Evolutionary conservation across 2,888 invertebrate species (phyloP).

Genomic region (Cotesia congregata): DNA sequence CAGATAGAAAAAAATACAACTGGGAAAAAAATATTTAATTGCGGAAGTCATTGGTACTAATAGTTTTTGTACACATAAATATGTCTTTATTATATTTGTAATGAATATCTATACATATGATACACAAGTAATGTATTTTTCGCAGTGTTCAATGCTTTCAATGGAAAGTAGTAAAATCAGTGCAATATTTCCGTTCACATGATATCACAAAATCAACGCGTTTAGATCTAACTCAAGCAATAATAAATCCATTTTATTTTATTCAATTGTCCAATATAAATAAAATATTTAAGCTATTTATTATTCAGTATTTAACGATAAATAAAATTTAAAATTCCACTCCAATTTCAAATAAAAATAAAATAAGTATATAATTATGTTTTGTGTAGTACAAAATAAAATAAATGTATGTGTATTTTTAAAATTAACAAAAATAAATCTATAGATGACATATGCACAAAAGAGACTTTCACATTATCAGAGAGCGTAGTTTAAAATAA

Average conservation of each 20-base stretch:
- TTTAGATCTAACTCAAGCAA: background rate
- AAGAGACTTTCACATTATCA: slow-evolving; percentile 1
- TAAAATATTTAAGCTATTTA: background rate
- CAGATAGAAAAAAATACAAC: background rate
- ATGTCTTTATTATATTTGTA: background rate
- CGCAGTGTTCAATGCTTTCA: background rate
- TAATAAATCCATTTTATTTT: background rate
- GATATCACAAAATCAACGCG: background rate
- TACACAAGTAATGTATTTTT: background rate
- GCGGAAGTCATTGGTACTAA: slow-evolving; percentile 23
- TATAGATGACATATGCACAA: background rate
- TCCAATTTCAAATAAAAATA: background rate
- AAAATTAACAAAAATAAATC: background rate
- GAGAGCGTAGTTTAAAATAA: background rate
- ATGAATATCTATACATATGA: background rate
- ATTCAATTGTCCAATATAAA: background rate
- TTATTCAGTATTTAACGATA: background rate
- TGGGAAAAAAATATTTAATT: slow-evolving; percentile 7
- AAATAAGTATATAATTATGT: background rate
- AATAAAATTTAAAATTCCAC: background rate
- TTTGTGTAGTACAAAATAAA: background rate
- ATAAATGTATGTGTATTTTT: background rate
- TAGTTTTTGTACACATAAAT: slow-evolving; percentile 4
- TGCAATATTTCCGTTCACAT: background rate
- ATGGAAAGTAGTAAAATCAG: background rate